Percentiles rank a stretch among this genome's conserved stretches.
phyloP scores from a whole-genome alignment of 2,113 vertebrate species.

The Chloropsis cyanopogon region DNA sequence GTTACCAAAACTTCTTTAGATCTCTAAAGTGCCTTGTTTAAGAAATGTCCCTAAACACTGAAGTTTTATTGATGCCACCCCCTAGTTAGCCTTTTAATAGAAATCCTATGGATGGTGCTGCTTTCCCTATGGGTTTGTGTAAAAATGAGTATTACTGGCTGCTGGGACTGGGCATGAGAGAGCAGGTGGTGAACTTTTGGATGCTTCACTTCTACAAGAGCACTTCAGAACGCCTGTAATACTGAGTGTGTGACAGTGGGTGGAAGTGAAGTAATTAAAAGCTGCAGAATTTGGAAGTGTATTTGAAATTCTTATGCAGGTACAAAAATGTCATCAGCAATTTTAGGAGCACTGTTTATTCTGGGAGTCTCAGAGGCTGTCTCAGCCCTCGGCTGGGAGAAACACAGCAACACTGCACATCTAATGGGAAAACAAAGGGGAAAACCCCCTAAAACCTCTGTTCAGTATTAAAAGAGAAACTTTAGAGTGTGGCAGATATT shows the following conservation, averaged over 20 bases:
- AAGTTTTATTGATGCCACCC: background rate
- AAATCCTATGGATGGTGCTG: background rate
- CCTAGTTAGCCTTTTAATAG: background rate
- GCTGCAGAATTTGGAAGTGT: conserved; percentile 8
- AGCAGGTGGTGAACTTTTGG: background rate
- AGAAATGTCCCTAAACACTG: background rate
- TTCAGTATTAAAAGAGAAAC: background rate
- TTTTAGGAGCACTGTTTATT: background rate
- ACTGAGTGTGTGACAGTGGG: background rate
- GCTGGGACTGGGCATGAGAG: background rate
- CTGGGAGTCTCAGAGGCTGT: background rate
- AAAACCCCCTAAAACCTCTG: background rate
- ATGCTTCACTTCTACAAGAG: background rate
- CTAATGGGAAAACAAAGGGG: background rate
- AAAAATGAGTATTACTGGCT: background rate
- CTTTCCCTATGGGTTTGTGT: background rate
- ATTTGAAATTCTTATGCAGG: conserved; percentile 25
- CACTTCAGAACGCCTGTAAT: background rate
- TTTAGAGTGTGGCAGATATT: background rate
- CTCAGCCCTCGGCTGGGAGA: background rate
- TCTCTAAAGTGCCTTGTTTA: background rate
- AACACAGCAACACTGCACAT: background rate
- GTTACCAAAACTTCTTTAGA: background rate
- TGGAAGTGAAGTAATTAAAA: conserved; percentile 36
- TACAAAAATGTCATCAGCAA: background rate